Evolutionary conservation across 2,113 vertebrate genomes (phyloP), one percentile per base, ranked within the genome.

Genomic region (Rhineura floridana): DNA sequence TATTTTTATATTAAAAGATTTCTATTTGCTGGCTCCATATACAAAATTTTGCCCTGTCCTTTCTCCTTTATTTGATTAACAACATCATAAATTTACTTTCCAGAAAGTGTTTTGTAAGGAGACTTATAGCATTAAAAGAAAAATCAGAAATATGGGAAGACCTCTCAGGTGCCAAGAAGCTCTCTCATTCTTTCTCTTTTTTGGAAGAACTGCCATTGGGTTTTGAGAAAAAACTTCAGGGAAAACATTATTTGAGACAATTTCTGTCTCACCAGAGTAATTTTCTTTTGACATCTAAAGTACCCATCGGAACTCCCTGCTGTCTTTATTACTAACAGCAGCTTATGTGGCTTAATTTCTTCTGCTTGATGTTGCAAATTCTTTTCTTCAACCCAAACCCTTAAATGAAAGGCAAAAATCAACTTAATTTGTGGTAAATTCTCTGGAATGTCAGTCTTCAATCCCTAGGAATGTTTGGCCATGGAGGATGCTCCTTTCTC

Each of bases 221-320:
- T 91, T 94, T 93, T 95, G 89, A 93, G 91, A 95, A 96, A 94
- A 90, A 88, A 93, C 79, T 93, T 91, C 90, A 94, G 92, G 93
- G 95, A 94, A 96, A 97, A 96, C 96, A 89, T 76, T 96, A 91
- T 95, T 95, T 96, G 94, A 97, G 92, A 92, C 95, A 95, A 95
- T 96, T 96, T 96, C 91, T 95, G 87, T 90, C 90, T 96, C 93
- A 93, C 86, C 90, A 90, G 83, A 94, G 93, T 92, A 94, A 93
- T 94, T 91, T 92, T 84, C 93, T 92, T 90, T 84, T 88, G 83
- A 89, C 78, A 91, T 84, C 63, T 88, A 92, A 93, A 73, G 42
- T 90, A 93, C 92, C 85, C 46, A 67, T 39, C 11, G 0, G 0
- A 86, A 87, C n/a, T 46, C 76, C 80, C 42, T 93, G 84, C 78